Evolutionary conservation across 2,797 vertebrate genomes (phyloP).

Genomic region (Nyctalus aviator): DNA sequence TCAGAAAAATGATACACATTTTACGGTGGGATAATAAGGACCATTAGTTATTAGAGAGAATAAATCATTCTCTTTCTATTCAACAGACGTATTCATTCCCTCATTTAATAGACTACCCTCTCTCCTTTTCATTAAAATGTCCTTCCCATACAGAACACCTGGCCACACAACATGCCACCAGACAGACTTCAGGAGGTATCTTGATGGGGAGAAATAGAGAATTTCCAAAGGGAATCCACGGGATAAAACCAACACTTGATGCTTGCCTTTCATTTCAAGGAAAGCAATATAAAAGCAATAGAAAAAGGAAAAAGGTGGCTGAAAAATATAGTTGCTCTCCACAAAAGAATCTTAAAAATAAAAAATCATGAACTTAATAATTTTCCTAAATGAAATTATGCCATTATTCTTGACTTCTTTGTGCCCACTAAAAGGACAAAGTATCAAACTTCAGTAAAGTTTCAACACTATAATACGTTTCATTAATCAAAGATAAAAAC

Average conservation of each 20-base stretch:
- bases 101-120: constrained; percentile 75
- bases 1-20: constrained; percentile 80
- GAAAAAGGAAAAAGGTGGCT: constrained; percentile 77
- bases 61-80: constrained; percentile 78
- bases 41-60: constrained; percentile 82
- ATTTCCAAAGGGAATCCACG: constrained; percentile 79
- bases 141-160: constrained; percentile 54
- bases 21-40: constrained; percentile 79
- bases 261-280: constrained; percentile 78
- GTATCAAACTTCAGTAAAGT: constrained; percentile 81
- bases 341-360: constrained; percentile 81
- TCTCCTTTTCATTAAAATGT: constrained; percentile 68
- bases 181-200: constrained; percentile 71
- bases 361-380: constrained; percentile 81
- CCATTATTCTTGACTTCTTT: constrained; percentile 82
- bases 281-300: constrained; percentile 79
- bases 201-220: constrained; percentile 67
- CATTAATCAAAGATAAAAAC: constrained; percentile 83
- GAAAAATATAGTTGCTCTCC: constrained; percentile 76
- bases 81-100: constrained; percentile 75
- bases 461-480: constrained; percentile 77
- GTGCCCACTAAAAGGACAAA: constrained; percentile 79
- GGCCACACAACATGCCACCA: constrained; percentile 66
- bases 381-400: constrained; percentile 84
- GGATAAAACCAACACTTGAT: constrained; percentile 78